These are phyloP conservation scores for Morone saxatilis DNA, from an alignment of 2,113 vertebrate genomes.

Conservation along the genomic window DNA sequence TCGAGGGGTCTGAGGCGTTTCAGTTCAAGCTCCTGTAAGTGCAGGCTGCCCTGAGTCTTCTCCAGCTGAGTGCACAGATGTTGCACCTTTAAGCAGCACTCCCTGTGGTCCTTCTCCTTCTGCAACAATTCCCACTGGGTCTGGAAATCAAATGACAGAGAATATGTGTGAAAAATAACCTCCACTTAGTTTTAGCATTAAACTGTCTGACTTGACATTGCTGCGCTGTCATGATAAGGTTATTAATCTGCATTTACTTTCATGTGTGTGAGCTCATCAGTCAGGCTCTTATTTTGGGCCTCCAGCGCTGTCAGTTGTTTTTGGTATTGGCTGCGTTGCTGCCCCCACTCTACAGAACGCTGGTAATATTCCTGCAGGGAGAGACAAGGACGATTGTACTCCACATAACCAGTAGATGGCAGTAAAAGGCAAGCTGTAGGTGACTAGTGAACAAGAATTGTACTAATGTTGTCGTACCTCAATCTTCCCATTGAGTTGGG, in stretches of 20 bases:
- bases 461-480: constrained; percentile 81
- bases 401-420: constrained; percentile 11
- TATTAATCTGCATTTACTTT: constrained; percentile 82
- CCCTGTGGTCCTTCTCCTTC: constrained; percentile 86
- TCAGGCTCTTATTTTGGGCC: constrained; percentile 89
- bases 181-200: constrained; percentile 1
- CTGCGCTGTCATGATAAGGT: background rate
- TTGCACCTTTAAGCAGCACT: constrained; percentile 86
- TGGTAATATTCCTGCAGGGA: constrained; percentile 88
- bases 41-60: constrained; percentile 86
- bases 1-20: constrained; percentile 87
- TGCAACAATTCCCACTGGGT: constrained; percentile 80
- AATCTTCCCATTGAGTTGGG: constrained; percentile 84
- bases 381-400: background rate
- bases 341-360: constrained; percentile 90
- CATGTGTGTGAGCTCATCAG: constrained; percentile 87
- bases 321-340: constrained; percentile 89
- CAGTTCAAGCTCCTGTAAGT: constrained; percentile 88
- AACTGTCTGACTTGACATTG: background rate
- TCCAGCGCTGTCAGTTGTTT: constrained; percentile 90
- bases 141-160: constrained; percentile 70
- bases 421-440: background rate
- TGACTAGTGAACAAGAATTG: background rate
- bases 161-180: background rate
- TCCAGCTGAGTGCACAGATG: constrained; percentile 86